Conservation (phyloP, 1,140 invertebrate genomes). For the Euwallacea fornicatus region DNA sequence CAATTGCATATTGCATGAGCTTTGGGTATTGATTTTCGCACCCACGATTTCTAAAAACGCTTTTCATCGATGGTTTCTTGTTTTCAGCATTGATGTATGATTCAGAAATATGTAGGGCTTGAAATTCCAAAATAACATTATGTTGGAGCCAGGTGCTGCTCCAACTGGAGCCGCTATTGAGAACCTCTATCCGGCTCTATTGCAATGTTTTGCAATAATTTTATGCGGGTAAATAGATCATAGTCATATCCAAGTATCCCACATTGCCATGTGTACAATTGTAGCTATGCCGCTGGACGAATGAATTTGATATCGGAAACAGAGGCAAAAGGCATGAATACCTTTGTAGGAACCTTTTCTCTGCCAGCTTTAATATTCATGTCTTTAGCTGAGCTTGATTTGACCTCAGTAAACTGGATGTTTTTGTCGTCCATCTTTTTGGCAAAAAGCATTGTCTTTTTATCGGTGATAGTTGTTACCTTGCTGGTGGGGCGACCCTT, state of each 20-base stretch:
- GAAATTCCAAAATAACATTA: background rate
- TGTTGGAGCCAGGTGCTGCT: constrained; percentile 7
- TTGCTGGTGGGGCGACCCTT: constrained; percentile 76
- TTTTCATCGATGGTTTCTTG: background rate
- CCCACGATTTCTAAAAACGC: constrained; percentile 18
- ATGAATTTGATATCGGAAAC: constrained; percentile 79
- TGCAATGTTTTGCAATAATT: constrained; percentile 91
- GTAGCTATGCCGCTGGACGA: constrained; percentile 86
- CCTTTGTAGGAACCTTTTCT: constrained; percentile 92
- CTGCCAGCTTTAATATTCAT: constrained; percentile 90
- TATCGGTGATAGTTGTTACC: constrained; percentile 77
- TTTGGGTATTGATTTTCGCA: constrained; percentile 26
- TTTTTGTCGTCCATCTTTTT: constrained; percentile 85
- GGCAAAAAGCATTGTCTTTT: constrained; percentile 85
- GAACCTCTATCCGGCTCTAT: constrained; percentile 84
- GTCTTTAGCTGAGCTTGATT: constrained; percentile 83
- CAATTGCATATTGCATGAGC: too few relatives aligned
- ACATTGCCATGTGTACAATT: constrained; percentile 9
- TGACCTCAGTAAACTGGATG: constrained; percentile 84
- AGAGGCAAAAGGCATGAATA: constrained; percentile 89
- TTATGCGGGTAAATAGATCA: constrained; percentile 72
- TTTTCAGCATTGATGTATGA: background rate
- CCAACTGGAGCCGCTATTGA: constrained; percentile 60
- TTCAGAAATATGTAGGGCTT: background rate
- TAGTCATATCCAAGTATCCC: background rate